Conservation (phyloP, 2,888 invertebrate genomes). For the Hemaris fuciformis region DNA sequence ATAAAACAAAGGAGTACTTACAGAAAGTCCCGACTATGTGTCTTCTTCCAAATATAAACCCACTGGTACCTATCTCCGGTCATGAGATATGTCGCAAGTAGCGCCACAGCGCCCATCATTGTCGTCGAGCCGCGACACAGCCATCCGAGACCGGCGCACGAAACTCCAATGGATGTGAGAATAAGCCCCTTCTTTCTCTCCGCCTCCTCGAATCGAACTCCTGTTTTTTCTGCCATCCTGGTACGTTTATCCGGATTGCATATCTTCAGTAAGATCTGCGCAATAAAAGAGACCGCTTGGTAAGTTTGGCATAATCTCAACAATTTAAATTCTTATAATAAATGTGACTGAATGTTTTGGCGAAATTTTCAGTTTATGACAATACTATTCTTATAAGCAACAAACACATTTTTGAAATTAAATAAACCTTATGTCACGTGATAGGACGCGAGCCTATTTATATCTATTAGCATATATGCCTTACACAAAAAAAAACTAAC, state of each 20-base stretch:
- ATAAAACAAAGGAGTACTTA: conserved; percentile 43
- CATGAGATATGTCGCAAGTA: conserved; percentile 57
- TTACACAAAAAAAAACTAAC: too few relatives aligned
- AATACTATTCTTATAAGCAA: too few relatives aligned
- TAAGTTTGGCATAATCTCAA: too few relatives aligned
- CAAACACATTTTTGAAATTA: too few relatives aligned
- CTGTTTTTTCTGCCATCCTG: conserved; percentile 70
- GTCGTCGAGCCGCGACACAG: conserved; percentile 44
- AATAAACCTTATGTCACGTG: too few relatives aligned
- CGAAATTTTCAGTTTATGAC: too few relatives aligned
- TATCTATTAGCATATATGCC: too few relatives aligned
- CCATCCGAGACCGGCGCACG: conserved; percentile 49
- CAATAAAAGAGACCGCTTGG: neutral
- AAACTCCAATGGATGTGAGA: conserved; percentile 44
- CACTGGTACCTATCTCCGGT: conserved; percentile 74
- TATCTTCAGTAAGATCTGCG: conserved; percentile 33
- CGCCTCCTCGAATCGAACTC: conserved; percentile 70
- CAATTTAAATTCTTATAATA: too few relatives aligned
- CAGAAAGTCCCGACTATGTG: conserved; percentile 63
- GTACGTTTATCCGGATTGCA: conserved; percentile 41
- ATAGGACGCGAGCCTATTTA: too few relatives aligned
- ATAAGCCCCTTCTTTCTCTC: conserved; percentile 54
- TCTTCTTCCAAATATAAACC: conserved; percentile 73
- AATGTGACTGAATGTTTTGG: too few relatives aligned
- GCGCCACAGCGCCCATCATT: conserved; percentile 42